These are phyloP conservation scores for Germaria angustata DNA, from an alignment of 2,888 invertebrate species.

Conservation along the genomic window DNA sequence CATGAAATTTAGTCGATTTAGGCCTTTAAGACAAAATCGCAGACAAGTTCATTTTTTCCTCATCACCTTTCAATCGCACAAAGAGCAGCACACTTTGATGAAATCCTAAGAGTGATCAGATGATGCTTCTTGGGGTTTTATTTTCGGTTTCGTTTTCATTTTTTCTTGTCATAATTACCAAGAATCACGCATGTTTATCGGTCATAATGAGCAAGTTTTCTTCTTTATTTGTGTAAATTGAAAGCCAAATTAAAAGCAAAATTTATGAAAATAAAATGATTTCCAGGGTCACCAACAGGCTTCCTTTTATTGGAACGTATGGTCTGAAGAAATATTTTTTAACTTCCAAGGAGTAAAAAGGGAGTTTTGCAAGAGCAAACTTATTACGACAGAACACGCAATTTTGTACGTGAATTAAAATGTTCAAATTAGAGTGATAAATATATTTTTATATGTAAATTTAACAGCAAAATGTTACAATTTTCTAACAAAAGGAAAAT, in stretches of 20 bases:
- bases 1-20: conserved; percentile 75
- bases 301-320: too few relatives aligned
- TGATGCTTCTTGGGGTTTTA: conserved; percentile 10
- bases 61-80: conserved; percentile 2
- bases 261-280: neutral
- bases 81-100: conserved; percentile 62
- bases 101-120: conserved; percentile 6
- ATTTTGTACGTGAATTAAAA: too few relatives aligned
- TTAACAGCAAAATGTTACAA: too few relatives aligned
- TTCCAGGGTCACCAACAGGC: neutral
- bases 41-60: conserved; percentile 63
- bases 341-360: too few relatives aligned
- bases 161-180: conserved; percentile 50
- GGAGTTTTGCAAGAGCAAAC: too few relatives aligned
- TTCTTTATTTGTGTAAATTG: conserved; percentile 14
- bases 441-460: too few relatives aligned
- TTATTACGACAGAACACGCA: too few relatives aligned
- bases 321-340: too few relatives aligned
- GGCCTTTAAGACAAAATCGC: conserved; percentile 70
- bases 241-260: neutral
- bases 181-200: conserved; percentile 59
- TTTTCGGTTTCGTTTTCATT: conserved; percentile 22
- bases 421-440: too few relatives aligned
- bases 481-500: too few relatives aligned
- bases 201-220: conserved; percentile 46